Percentiles rank a stretch among this genome's conserved stretches.
These are phyloP conservation scores for Aptenodytes forsteri DNA, from an alignment of 2,113 vertebrate genomes.

Conservation along the genomic window DNA sequence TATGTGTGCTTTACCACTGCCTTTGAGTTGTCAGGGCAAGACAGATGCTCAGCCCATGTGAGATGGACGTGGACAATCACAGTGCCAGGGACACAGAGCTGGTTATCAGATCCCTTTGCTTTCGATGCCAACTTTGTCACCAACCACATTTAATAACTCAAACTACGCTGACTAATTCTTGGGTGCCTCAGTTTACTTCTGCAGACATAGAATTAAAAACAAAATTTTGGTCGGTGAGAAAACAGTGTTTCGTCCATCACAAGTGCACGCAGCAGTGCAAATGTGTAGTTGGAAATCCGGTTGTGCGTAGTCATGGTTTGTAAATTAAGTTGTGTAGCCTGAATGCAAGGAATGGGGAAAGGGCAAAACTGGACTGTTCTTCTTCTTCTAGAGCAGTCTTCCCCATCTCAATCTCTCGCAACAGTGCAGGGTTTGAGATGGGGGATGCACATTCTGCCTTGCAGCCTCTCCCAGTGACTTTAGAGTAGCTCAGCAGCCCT, in stretches of 20 bases:
- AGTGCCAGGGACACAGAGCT: not conserved
- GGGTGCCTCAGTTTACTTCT: not conserved
- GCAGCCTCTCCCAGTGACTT: not conserved
- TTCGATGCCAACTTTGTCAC: not conserved
- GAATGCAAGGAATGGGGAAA: not conserved
- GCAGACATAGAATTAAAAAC: not conserved
- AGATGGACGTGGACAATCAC: not conserved
- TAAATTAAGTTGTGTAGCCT: not conserved
- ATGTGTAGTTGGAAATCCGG: not conserved
- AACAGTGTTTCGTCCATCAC: not conserved
- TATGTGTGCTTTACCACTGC: not conserved
- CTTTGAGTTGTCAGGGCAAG: not conserved
- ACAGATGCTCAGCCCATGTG: not conserved
- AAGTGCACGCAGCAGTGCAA: rapidly evolving
- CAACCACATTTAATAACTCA: not conserved
- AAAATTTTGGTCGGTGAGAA: not conserved
- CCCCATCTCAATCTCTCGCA: not conserved
- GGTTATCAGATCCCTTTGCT: not conserved
- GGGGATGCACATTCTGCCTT: not conserved
- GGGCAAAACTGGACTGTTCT: not conserved
- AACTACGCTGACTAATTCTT: not conserved
- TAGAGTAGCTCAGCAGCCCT: not conserved
- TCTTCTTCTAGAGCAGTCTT: not conserved
- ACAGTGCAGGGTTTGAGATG: not conserved
- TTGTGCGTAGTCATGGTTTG: not conserved